phyloP scores from a whole-genome alignment of 2,797 vertebrate genomes.

The Lutjanus campechanus region DNA sequence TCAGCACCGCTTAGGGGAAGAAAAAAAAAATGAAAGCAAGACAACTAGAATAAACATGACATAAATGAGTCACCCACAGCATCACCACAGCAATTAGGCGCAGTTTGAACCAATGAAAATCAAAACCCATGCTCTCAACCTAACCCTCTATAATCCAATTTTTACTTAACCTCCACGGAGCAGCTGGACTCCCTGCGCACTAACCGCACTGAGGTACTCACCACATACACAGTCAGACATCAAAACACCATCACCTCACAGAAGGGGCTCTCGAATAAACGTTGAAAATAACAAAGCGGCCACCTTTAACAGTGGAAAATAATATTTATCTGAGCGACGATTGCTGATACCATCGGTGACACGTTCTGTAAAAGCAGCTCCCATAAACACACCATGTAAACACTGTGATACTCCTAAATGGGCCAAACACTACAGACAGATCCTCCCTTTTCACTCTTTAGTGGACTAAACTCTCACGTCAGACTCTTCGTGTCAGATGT shows the following conservation, averaged over 20 bases:
- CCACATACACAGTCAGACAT: slow-evolving; percentile 59
- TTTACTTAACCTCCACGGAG: slow-evolving; percentile 60
- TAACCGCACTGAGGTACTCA: slow-evolving; percentile 55
- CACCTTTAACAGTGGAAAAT: slow-evolving; percentile 79
- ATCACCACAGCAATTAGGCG: slow-evolving; percentile 76
- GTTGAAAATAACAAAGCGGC: slow-evolving; percentile 76
- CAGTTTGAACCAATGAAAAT: slow-evolving; percentile 75
- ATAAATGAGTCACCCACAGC: slow-evolving; percentile 74
- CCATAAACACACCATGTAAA: slow-evolving; percentile 82
- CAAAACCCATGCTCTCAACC: slow-evolving; percentile 66
- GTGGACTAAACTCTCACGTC: slow-evolving; percentile 45
- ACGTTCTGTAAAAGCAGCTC: slow-evolving; percentile 80
- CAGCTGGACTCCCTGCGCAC: slow-evolving; percentile 68
- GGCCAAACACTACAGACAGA: slow-evolving; percentile 46
- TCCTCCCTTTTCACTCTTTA: slow-evolving; percentile 52
- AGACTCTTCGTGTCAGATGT: slow-evolving; percentile 46
- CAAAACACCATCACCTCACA: slow-evolving; percentile 78
- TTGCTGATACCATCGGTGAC: slow-evolving; percentile 74
- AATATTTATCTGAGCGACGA: slow-evolving; percentile 79
- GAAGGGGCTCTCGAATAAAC: slow-evolving; percentile 70
- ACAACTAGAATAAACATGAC: slow-evolving; percentile 69
- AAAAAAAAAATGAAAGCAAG: slow-evolving; percentile 23
- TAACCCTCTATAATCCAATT: slow-evolving; percentile 72
- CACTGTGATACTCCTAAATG: slow-evolving; percentile 71
- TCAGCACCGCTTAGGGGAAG: slow-evolving; percentile 15